Conservation (phyloP, 2,888 invertebrate genomes). For the Mimas tiliae region DNA sequence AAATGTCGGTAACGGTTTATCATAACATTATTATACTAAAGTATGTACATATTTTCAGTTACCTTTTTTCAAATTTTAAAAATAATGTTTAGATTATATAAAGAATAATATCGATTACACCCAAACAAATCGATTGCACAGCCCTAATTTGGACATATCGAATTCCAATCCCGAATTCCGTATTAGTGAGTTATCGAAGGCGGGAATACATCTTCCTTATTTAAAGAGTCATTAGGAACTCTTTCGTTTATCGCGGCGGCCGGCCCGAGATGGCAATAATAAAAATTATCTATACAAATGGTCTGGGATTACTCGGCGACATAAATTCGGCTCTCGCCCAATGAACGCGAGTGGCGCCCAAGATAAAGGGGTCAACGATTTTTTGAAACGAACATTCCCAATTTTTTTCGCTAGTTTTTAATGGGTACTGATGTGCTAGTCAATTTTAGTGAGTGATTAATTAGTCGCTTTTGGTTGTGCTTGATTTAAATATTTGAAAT, state of each 20-base stretch:
- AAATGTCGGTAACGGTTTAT: background rate
- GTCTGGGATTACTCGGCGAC: conserved; percentile 81
- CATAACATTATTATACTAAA: background rate
- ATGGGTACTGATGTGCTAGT: conserved; percentile 14
- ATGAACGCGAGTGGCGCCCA: conserved; percentile 73
- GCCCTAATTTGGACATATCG: conserved; percentile 54
- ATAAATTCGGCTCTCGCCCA: conserved; percentile 83
- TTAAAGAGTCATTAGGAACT: conserved; percentile 85
- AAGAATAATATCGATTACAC: background rate
- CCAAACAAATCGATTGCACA: conserved; percentile 39
- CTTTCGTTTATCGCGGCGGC: conserved; percentile 77
- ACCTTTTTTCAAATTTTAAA: background rate
- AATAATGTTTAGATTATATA: background rate
- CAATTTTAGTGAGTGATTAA: conserved; percentile 10
- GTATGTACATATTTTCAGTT: too few relatives aligned
- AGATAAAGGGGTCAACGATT: conserved; percentile 82
- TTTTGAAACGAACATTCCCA: conserved; percentile 64
- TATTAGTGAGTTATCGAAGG: conserved; percentile 77
- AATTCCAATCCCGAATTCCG: conserved; percentile 62
- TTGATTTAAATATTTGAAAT: background rate
- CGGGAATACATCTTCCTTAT: conserved; percentile 83
- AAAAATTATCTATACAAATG: conserved; percentile 86
- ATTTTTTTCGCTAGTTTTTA: conserved; percentile 61
- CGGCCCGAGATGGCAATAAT: conserved; percentile 84
- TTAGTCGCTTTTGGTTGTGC: background rate